Evolutionary conservation across 2,797 vertebrate species (phyloP).

Genomic region (Syndactyla subalaris): DNA sequence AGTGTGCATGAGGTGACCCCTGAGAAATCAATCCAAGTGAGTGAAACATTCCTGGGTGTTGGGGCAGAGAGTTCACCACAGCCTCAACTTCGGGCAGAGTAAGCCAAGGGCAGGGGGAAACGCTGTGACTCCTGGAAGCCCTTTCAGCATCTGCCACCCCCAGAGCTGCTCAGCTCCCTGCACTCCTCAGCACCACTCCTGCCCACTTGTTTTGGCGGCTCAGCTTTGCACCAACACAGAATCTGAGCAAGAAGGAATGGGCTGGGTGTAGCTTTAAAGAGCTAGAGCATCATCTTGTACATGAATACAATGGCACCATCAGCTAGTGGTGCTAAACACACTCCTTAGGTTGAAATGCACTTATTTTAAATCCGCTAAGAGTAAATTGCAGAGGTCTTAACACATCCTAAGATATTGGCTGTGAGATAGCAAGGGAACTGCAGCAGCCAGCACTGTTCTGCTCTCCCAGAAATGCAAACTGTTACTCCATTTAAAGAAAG

Average conservation of each 20-base stretch:
- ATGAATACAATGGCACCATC: not conserved
- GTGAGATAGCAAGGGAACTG: not conserved
- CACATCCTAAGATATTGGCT: not conserved
- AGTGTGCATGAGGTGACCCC: not conserved
- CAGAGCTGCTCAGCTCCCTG: not conserved
- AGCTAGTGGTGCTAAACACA: not conserved
- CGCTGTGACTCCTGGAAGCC: not conserved
- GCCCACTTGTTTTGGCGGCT: not conserved
- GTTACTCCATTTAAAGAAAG: not conserved
- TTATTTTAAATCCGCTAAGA: not conserved
- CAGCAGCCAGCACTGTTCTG: not conserved
- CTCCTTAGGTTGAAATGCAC: not conserved
- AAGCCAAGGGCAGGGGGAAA: not conserved
- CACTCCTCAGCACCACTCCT: not conserved
- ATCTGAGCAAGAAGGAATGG: not conserved
- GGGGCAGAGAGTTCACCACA: not conserved
- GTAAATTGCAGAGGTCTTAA: not conserved
- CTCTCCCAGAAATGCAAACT: not conserved
- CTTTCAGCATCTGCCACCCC: not conserved
- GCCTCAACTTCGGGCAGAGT: rapidly evolving
- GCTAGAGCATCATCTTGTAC: not conserved
- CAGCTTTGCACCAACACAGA: not conserved
- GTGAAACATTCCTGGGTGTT: not conserved
- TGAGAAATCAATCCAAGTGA: rapidly evolving
- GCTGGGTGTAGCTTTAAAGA: not conserved